A percentile compares a stretch with the other conserved stretches of the same genome.
phyloP scores from a whole-genome alignment of 2,113 vertebrate species.

The Vulpes lagopus region DNA sequence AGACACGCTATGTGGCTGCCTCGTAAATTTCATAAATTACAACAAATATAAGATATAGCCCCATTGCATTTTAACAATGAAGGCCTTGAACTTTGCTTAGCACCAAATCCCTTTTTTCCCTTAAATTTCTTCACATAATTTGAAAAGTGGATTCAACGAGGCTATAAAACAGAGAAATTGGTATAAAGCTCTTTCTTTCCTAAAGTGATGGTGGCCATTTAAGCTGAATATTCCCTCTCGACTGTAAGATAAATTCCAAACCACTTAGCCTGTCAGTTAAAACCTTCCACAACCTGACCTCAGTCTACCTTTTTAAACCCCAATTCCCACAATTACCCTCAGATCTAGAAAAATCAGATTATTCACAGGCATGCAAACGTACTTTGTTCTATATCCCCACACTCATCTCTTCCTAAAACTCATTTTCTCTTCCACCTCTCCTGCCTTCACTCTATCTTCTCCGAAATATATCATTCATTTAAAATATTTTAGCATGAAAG shows the following conservation, averaged over 20 bases:
- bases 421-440: background rate
- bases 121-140: slow-evolving; percentile 3
- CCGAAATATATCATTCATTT: background rate
- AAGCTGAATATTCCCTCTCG: slow-evolving; percentile 46
- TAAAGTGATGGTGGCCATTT: background rate
- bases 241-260: slow-evolving; percentile 61
- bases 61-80: background rate
- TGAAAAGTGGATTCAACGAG: background rate
- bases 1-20: background rate
- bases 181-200: background rate
- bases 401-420: background rate
- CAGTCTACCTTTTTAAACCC: slow-evolving; percentile 40
- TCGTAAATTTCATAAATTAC: background rate
- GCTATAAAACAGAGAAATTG: background rate
- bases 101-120: background rate
- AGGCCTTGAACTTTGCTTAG: slow-evolving; percentile 44
- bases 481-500: background rate
- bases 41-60: background rate
- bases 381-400: background rate
- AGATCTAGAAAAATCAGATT: slow-evolving; percentile 61
- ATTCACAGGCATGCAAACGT: background rate
- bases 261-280: slow-evolving; percentile 48
- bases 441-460: background rate
- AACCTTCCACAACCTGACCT: slow-evolving; percentile 50
- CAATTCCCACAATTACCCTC: slow-evolving; percentile 55